Evolutionary conservation across 2,113 vertebrate species (phyloP).

Genomic region (Labrus mixtus): DNA sequence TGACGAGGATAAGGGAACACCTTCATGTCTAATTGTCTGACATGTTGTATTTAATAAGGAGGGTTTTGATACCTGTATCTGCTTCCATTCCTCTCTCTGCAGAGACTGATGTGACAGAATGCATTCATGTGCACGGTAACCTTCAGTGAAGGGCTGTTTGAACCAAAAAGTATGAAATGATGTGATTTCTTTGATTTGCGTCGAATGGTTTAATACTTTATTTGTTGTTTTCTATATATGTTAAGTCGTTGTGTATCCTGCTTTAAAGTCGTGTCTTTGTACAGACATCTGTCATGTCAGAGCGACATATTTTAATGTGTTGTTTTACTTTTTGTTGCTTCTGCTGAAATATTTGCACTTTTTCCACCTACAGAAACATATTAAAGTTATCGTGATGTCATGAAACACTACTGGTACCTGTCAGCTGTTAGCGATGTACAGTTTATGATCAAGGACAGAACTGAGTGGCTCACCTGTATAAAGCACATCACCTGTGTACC

Average conservation of each 20-base stretch:
- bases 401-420: constrained; percentile 3
- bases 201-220: not conserved
- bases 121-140: constrained; percentile 11
- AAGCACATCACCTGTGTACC: constrained; percentile 30
- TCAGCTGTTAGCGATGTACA: constrained; percentile 2
- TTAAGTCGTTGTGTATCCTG: not conserved
- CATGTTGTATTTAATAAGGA: not conserved
- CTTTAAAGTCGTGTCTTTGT: constrained; percentile 40
- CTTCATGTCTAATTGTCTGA: not conserved
- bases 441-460: constrained; percentile 4
- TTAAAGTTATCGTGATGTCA: constrained; percentile 7
- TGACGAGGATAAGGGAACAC: too few species aligned
- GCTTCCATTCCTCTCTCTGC: not conserved
- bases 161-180: constrained; percentile 47
- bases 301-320: constrained; percentile 48
- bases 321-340: constrained; percentile 11
- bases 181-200: not conserved
- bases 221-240: not conserved
- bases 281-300: constrained; percentile 24
- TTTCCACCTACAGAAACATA: constrained; percentile 8
- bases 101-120: not conserved
- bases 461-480: constrained; percentile 35
- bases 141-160: constrained; percentile 53
- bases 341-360: constrained; percentile 55
- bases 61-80: not conserved